Conservation (phyloP, 2,888 invertebrate species). For the Creontiades dilutus region DNA sequence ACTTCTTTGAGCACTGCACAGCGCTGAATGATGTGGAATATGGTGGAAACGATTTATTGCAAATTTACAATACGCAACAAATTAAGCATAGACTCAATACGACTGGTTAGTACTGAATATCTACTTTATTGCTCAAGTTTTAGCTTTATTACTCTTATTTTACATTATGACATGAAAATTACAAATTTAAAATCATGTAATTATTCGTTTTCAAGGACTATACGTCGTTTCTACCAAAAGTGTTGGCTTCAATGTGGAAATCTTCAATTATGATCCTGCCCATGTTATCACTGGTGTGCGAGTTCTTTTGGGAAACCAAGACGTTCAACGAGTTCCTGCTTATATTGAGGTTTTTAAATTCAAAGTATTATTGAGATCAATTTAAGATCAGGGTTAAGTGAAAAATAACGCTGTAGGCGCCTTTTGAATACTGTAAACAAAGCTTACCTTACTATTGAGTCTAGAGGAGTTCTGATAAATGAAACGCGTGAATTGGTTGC, state of each 20-base stretch:
- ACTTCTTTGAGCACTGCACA: constrained; percentile 97
- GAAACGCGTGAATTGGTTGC: no score
- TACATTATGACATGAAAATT: not conserved
- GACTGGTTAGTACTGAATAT: constrained; percentile 77
- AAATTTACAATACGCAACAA: constrained; percentile 95
- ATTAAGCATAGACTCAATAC: constrained; percentile 94
- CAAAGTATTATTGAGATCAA: not conserved
- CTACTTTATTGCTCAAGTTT: no score
- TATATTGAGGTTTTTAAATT: constrained; percentile 82
- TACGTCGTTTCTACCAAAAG: constrained; percentile 96
- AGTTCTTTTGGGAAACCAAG: constrained; percentile 91
- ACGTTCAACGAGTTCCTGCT: constrained; percentile 87
- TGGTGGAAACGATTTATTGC: constrained; percentile 95
- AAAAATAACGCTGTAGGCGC: not conserved
- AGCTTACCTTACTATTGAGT: no score
- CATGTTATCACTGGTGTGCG: constrained; percentile 94
- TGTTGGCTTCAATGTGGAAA: constrained; percentile 92
- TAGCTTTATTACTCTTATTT: not conserved
- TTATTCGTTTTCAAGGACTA: constrained; percentile 82
- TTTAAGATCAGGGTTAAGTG: not conserved
- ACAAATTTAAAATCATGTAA: not conserved
- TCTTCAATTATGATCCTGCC: constrained; percentile 91
- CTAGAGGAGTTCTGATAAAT: no score
- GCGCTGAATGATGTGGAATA: constrained; percentile 95
- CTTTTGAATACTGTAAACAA: not conserved